These are phyloP conservation scores for Crocallis elinguaria DNA, from an alignment of 2,888 invertebrate genomes.

Conservation along the genomic window DNA sequence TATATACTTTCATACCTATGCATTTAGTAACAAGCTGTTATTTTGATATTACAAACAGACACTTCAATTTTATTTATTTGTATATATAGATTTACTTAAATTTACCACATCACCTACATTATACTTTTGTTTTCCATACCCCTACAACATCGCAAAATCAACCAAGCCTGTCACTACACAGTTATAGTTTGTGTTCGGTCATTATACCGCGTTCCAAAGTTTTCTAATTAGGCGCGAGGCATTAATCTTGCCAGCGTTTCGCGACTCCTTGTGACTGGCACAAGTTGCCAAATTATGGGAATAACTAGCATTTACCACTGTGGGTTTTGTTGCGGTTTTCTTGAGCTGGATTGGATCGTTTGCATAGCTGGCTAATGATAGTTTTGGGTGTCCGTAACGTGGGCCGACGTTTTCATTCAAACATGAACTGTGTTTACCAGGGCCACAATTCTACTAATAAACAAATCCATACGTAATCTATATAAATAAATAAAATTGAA, in stretches of 20 bases:
- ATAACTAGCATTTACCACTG: conserved; percentile 42
- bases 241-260: conserved; percentile 74
- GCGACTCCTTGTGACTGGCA: conserved; percentile 70
- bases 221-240: conserved; percentile 76
- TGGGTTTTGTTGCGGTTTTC: conserved; percentile 20
- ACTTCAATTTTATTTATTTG: too few species aligned
- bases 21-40: too few species aligned
- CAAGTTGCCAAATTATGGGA: conserved; percentile 65
- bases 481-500: too few species aligned
- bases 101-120: too few species aligned
- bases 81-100: too few species aligned
- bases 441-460: too few species aligned
- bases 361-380: conserved; percentile 19
- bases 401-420: too few species aligned
- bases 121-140: too few species aligned
- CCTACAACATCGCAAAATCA: background rate
- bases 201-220: conserved; percentile 72
- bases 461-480: too few species aligned
- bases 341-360: conserved; percentile 24
- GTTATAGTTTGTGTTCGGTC: conserved; percentile 52
- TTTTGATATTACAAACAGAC: too few species aligned
- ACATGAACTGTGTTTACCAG: too few species aligned
- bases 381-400: background rate
- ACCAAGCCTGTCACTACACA: conserved; percentile 25
- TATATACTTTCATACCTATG: too few species aligned